Evolutionary conservation across 2,113 vertebrate genomes (phyloP), one percentile per base, ranked within the genome.

Genomic region (Oryctolagus cuniculus): DNA sequence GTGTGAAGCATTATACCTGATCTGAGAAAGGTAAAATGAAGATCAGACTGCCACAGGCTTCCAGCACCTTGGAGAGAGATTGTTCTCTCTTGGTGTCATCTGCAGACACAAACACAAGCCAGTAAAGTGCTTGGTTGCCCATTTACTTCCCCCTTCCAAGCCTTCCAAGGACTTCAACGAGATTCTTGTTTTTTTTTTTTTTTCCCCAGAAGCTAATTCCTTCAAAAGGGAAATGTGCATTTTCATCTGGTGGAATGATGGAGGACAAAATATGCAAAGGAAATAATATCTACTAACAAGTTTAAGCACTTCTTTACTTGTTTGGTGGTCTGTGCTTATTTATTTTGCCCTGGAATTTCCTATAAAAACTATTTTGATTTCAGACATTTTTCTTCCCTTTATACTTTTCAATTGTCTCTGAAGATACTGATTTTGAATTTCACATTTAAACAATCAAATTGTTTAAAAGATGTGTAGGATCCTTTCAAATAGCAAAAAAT

Each of bases 401-500:
- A 81, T 38, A 87, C 80, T 93, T 91, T 29, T 94, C 12, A 93
- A 81, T 69, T 88, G 53, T 94, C 34, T 87, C 49, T 92, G 81
- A 74, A 96, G 38, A 87, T 73, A 86, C 0, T 84, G 51, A 89
- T 49, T 89, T 87, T 34, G 36, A 95, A 63, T 88, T 90, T 95
- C 29, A 75, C 27, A 72, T 49, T 91, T 89, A 82, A 90, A 72
- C 24, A 94, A 64, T 89, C 61, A 89, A 80, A 91, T 87, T 95
- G 8, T 49, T 91, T 73, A 93, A 91, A 81, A 87, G 34, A 89
- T 90, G 10, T 84, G 21, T 69, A 51, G 73, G 78, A 24, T 66
- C 25, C 53, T 94, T 90, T 79, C 70, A 91, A 79, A 53, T 70
- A 86, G 49, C 66, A 63, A 34, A 73, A 90, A n/a, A 66, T 66